Conservation (phyloP, 2,888 invertebrate species). For the Microplitis deprimator region DNA sequence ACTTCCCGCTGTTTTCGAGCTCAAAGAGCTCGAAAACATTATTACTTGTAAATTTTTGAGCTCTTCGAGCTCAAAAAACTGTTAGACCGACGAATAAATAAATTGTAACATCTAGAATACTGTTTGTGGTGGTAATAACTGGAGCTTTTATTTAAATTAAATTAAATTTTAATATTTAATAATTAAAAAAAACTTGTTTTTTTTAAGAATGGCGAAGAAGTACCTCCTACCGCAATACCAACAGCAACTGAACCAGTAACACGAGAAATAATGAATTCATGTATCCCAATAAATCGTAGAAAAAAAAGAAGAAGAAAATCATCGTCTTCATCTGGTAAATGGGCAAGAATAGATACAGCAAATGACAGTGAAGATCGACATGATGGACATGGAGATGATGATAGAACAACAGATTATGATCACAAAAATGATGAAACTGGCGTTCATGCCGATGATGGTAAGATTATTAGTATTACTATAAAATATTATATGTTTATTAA, state of each 20-base stretch:
- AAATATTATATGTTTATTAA: neutral
- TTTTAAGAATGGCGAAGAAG: slow-evolving; percentile 64
- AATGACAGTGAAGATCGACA: slow-evolving; percentile 47
- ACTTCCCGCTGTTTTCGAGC: no score
- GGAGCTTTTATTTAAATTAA: neutral
- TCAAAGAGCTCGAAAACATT: no score
- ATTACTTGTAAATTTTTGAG: no score
- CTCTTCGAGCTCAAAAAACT: no score
- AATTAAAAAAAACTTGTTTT: neutral
- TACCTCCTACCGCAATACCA: slow-evolving; percentile 64
- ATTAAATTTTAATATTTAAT: slow-evolving; percentile 3
- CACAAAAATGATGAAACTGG: slow-evolving; percentile 58
- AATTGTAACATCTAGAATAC: no score
- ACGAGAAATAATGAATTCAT: slow-evolving; percentile 72
- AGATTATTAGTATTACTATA: slow-evolving; percentile 37
- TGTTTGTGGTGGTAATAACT: no score
- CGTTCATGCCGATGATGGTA: slow-evolving; percentile 62
- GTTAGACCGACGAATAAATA: no score
- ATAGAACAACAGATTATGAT: slow-evolving; percentile 56
- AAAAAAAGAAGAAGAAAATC: slow-evolving; percentile 74
- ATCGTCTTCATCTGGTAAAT: slow-evolving; percentile 62
- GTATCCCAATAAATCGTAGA: slow-evolving; percentile 72
- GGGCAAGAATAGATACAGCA: slow-evolving; percentile 56
- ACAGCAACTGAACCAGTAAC: slow-evolving; percentile 69
- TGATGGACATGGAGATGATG: slow-evolving; percentile 46